Base-by-base conservation (phyloP, 2,113 vertebrate genomes). In the Alethe castanea region DNA sequence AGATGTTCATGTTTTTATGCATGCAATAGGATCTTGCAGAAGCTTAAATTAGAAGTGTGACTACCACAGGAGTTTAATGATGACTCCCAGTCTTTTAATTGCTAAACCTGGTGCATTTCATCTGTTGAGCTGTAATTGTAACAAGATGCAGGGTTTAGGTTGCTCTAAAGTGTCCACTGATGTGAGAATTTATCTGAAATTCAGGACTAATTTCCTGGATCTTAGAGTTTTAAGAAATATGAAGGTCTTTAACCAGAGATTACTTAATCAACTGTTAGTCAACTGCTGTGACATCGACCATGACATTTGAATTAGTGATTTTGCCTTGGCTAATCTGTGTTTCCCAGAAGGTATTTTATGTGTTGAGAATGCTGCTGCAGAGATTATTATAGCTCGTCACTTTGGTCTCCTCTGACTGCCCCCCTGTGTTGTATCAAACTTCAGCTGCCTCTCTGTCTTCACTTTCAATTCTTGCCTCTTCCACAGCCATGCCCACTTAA, bases 1-100 rank as follows among this genome's bases (percentile, higher is more conserved):
- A 95, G 9, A 54, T 44, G 12, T 80, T 86, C 71, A 54, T 93
- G 82, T 80, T 93, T 86, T 80, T 86, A 50, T 92, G 79, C 79
- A 77, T 74, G 71, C 67, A 86, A 36, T 33, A 50, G 38, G 82
- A 81, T 90, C 88, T 95, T 50, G 17, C 24, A 64, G 70, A 87
- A 78, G 16, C 35, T 91, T 87, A 73, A 69, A 65, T 91, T 76
- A 88, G 45, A 42, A 90, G 64, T 83, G 74, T 62, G 82, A 73
- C 38, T 94, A 73, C 76, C 35, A 18, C 8, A 16, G 38, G 38
- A 88, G 45, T 87, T 84, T 64, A 94, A 67, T 64, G 48, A 50
- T 61, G n/a, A 24, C 54, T 88, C 45, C 31, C 19, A 33, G 45
- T 82, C 33, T 90, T 61, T 70, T 57, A 73, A 40, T 40, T 86